Percentiles rank a stretch among this genome's conserved stretches.
Conservation (phyloP, 2,888 invertebrate species). For the Philaethria dido region DNA sequence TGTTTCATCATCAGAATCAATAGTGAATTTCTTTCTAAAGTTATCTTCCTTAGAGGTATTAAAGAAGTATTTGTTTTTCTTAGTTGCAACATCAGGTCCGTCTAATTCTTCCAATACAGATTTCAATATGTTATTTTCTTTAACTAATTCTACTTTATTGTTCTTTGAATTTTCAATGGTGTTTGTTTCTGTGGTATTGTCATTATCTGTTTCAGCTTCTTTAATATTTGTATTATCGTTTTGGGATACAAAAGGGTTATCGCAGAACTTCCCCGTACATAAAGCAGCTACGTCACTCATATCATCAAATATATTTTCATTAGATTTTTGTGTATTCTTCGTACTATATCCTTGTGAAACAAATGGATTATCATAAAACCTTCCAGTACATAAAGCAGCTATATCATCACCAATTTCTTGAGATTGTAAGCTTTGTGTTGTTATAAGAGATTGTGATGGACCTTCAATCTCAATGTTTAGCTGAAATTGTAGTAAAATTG, state of each 20-base stretch:
- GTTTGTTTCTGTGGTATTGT: not conserved
- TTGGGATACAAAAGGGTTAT: slow-evolving; percentile 65
- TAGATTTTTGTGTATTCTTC: slow-evolving; percentile 6
- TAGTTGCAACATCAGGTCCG: slow-evolving; percentile 61
- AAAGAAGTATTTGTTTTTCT: slow-evolving; percentile 63
- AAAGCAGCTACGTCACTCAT: slow-evolving; percentile 79
- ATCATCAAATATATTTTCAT: slow-evolving; percentile 55
- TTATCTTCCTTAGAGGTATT: slow-evolving; percentile 40
- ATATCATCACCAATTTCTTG: slow-evolving; percentile 76
- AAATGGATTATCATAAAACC: slow-evolving; percentile 78
- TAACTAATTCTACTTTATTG: slow-evolving; percentile 16
- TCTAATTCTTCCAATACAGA: slow-evolving; percentile 71
- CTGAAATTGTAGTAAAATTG: slow-evolving; percentile 49
- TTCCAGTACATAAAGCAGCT: slow-evolving; percentile 82
- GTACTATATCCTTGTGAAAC: slow-evolving; percentile 49
- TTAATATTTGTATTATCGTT: not conserved
- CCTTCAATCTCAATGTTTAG: slow-evolving; percentile 80
- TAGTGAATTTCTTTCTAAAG: slow-evolving; percentile 67
- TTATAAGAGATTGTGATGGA: slow-evolving; percentile 70
- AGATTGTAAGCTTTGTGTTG: slow-evolving; percentile 62
- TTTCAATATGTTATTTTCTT: slow-evolving; percentile 53
- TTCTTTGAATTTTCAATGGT: not conserved
- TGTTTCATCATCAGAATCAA: slow-evolving; percentile 73
- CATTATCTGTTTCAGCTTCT: not conserved
- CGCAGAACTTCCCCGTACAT: slow-evolving; percentile 84